phyloP scores from a whole-genome alignment of 2,113 vertebrate genomes.

The Elephas maximus region DNA sequence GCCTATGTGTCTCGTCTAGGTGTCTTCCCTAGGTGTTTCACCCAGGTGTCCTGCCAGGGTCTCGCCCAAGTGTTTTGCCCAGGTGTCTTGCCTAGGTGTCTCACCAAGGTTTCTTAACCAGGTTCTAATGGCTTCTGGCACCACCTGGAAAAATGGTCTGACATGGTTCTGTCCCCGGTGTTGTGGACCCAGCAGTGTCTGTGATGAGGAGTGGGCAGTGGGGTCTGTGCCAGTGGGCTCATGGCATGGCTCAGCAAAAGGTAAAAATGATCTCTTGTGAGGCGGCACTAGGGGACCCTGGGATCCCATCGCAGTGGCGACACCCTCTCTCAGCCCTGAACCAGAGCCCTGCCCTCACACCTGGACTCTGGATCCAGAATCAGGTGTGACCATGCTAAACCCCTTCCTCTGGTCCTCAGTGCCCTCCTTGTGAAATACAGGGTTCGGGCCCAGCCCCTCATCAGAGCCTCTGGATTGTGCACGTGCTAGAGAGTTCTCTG shows the following conservation, averaged over 20 bases:
- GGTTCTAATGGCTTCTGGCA: neutral
- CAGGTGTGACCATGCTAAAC: neutral
- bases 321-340: neutral
- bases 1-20: too few species aligned
- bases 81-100: too few species aligned
- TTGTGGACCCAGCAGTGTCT: accelerated
- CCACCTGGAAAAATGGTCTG: accelerated
- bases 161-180: accelerated
- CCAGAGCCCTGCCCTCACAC: neutral
- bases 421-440: neutral
- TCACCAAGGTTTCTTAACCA: too few species aligned
- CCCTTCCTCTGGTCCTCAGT: neutral
- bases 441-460: neutral
- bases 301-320: neutral
- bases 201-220: too few species aligned
- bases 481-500: accelerated
- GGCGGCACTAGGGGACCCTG: neutral
- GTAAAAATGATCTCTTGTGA: neutral
- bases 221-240: accelerated
- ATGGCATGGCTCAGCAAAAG: neutral
- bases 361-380: too few species aligned
- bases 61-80: too few species aligned
- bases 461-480: neutral
- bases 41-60: too few species aligned
- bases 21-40: too few species aligned